These are phyloP conservation scores for Platypus cylindrus DNA, from an alignment of 2,888 invertebrate species.

Conservation along the genomic window DNA sequence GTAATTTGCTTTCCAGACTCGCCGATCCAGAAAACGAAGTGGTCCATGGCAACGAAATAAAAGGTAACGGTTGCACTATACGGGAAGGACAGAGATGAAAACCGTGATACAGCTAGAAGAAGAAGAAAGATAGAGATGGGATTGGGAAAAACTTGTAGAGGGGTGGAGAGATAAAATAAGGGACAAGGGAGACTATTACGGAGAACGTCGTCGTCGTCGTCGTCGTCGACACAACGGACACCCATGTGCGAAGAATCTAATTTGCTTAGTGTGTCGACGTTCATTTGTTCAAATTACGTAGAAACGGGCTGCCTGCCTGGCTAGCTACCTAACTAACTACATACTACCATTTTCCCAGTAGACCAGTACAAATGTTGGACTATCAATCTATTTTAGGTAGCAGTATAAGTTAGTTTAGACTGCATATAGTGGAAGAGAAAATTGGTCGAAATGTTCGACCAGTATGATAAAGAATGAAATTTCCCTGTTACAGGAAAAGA, in stretches of 20 bases:
- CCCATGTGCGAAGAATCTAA: constrained; percentile 47
- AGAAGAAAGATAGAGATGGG: too few relatives aligned
- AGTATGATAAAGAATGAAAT: too few relatives aligned
- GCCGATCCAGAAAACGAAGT: constrained; percentile 6
- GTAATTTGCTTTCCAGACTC: constrained; percentile 5
- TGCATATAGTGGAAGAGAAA: constrained; percentile 23
- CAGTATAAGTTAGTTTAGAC: constrained; percentile 19
- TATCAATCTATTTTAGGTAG: constrained; percentile 9
- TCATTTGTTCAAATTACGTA: constrained; percentile 53
- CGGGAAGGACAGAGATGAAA: too few relatives aligned
- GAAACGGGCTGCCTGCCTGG: too few relatives aligned
- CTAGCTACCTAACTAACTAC: too few relatives aligned
- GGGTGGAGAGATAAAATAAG: too few relatives aligned
- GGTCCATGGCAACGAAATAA: constrained; percentile 4
- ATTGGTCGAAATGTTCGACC: too few relatives aligned
- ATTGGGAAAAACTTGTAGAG: not conserved
- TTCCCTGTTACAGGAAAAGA: too few relatives aligned
- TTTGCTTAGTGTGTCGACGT: constrained; percentile 40
- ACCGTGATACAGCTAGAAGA: too few relatives aligned
- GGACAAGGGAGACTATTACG: not conserved
- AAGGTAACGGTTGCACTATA: constrained; percentile 8
- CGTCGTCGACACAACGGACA: constrained; percentile 18
- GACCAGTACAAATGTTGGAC: constrained; percentile 15
- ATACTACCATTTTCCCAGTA: constrained; percentile 26
- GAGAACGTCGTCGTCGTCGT: not conserved